A percentile compares a stretch with the other conserved stretches of the same genome.
These are phyloP conservation scores for Hirudo medicinalis DNA, from an alignment of 1,140 invertebrate genomes.

Conservation along the genomic window DNA sequence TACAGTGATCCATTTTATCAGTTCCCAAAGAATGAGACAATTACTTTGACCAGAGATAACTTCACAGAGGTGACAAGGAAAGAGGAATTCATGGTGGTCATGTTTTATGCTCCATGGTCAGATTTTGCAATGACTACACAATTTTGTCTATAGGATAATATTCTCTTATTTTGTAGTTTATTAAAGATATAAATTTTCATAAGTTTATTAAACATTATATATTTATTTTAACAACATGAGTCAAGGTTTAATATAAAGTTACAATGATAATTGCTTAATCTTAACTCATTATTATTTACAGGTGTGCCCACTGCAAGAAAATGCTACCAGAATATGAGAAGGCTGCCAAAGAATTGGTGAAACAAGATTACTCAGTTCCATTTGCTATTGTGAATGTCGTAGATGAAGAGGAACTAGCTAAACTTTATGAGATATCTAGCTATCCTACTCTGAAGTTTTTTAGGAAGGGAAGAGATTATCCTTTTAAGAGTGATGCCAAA, in stretches of 20 bases:
- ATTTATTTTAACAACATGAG: no score
- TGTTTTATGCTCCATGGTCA: slow-evolving; percentile 53
- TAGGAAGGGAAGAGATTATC: slow-evolving; percentile 64
- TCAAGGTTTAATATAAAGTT: not conserved
- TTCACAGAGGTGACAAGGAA: slow-evolving; percentile 45
- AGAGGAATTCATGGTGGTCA: slow-evolving; percentile 46
- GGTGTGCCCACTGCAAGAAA: slow-evolving; percentile 87
- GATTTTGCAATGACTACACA: not conserved
- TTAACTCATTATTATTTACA: slow-evolving; percentile 19
- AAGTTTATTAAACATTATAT: no score
- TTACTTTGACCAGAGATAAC: slow-evolving; percentile 46
- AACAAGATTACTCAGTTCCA: slow-evolving; percentile 70
- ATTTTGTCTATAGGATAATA: no score
- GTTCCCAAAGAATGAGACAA: slow-evolving; percentile 47
- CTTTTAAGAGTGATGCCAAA: slow-evolving; percentile 81
- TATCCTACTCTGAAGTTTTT: slow-evolving; percentile 97
- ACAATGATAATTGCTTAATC: not conserved
- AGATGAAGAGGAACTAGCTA: slow-evolving; percentile 58
- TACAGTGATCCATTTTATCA: slow-evolving; percentile 45
- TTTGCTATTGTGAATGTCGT: slow-evolving; percentile 69
- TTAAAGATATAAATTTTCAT: no score
- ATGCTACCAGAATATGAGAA: slow-evolving; percentile 92
- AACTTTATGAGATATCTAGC: slow-evolving; percentile 72
- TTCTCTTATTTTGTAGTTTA: no score
- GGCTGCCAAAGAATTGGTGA: slow-evolving; percentile 68